Evolutionary conservation across 2,888 invertebrate genomes (phyloP).

Genomic region (Endotricha flammealis): DNA sequence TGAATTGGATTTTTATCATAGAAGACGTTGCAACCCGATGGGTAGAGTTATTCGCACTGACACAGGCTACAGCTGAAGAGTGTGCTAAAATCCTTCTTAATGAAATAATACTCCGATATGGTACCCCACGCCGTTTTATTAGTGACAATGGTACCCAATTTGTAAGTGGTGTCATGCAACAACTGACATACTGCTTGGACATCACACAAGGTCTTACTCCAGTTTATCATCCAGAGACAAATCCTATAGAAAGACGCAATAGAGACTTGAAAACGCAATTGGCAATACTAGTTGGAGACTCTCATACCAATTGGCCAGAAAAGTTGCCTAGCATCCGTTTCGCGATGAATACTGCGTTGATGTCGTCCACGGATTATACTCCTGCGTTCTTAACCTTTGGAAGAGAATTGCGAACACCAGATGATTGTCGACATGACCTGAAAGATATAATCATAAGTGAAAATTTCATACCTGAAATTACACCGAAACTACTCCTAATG

Average conservation of each 20-base stretch:
- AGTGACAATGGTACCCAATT: too few species aligned
- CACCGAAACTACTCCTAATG: slow-evolving; percentile 1
- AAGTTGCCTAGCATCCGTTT: slow-evolving; percentile 38
- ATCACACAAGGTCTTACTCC: slow-evolving; percentile 12
- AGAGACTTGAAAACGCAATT: slow-evolving; percentile 22
- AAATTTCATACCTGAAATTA: slow-evolving; percentile 5
- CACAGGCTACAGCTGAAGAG: too few species aligned
- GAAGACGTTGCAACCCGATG: slow-evolving; percentile 20
- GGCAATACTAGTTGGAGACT: slow-evolving; percentile 10
- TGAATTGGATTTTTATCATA: slow-evolving; percentile 20
- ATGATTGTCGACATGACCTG: slow-evolving; percentile 1
- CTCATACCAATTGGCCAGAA: slow-evolving; percentile 31
- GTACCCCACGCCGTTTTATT: slow-evolving; percentile 18
- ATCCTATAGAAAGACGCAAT: slow-evolving; percentile 20
- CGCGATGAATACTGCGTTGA: slow-evolving; percentile 36
- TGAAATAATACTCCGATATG: slow-evolving; percentile 26
- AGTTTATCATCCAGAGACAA: slow-evolving; percentile 18
- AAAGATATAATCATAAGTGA: not conserved
- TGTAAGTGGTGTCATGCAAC: slow-evolving; percentile 20
- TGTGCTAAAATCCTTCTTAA: slow-evolving; percentile 26
- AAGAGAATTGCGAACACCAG: slow-evolving; percentile 2
- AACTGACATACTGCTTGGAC: slow-evolving; percentile 7
- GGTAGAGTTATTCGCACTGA: slow-evolving; percentile 33
- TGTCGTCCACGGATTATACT: not conserved
- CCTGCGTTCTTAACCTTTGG: slow-evolving; percentile 9